Base-by-base conservation (phyloP, 2,797 vertebrate species). In the Numenius phaeopus region DNA sequence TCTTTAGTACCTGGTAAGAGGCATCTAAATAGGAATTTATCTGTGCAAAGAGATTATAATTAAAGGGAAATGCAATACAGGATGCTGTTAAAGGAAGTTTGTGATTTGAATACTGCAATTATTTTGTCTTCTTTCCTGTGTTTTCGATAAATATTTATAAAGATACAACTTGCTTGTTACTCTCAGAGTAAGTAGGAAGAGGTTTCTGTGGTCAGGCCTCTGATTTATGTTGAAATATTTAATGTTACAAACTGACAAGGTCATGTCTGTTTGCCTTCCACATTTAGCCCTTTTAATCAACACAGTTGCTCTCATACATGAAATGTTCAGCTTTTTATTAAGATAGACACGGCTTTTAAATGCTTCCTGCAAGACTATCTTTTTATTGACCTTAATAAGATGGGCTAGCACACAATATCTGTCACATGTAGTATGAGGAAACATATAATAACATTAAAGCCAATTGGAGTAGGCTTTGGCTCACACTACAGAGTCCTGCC, bases 81-180 rank as follows among this genome's bases (percentile, higher is more conserved):
- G n/a, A 80, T 54, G 27, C 46, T 73, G 42, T 47, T 72, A 89
- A 58, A 84, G 46, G 61, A 71, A 88, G 32, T 14, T 65, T 83
- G 11, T 61, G 91, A 72, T 78, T 93, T 81, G 73, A 90, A 65
- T 65, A 61, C 40, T 71, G 42, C 34, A 88, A 90, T 89, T 86
- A 88, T 88, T 96, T 91, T 86, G 64, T 70, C 47, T 87, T 58
- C 27, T 90, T 81, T 86, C 72, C 32, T 72, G 40, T 59, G 16
- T 81, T 93, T 95, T 93, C 2, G 2, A 66, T 85, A 93, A 88
- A 86, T 83, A 93, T 88, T 91, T 90, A 81, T 88, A 80, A 92
- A 72, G 47, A 30, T 14, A 34, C 29, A 71, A 16, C 16, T 86
- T 83, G 42, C 71, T 90, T 69, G 14, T 50, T 83, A 37, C 52